These are phyloP conservation scores for Brachystomella parvula DNA, from an alignment of 1,140 invertebrate species.

Conservation along the genomic window DNA sequence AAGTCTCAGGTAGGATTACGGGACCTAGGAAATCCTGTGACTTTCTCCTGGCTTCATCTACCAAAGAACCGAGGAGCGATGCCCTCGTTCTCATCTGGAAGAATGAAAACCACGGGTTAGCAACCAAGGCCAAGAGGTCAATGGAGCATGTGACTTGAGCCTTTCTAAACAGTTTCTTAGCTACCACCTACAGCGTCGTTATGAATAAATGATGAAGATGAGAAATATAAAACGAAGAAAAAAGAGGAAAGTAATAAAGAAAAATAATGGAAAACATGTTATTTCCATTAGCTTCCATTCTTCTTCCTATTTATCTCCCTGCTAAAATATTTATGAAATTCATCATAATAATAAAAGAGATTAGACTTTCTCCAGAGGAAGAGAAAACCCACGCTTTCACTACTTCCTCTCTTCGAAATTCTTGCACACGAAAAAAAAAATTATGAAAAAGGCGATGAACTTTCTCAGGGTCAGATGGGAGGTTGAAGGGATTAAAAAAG, in stretches of 20 bases:
- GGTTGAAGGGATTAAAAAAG: neutral
- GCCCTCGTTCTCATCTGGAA: slow-evolving; percentile 76
- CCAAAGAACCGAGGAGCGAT: slow-evolving; percentile 76
- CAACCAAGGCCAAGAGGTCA: neutral
- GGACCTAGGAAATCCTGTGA: slow-evolving; percentile 75
- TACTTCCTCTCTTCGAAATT: neutral
- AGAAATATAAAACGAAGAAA: neutral
- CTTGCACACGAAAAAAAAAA: neutral
- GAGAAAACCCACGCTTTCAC: neutral
- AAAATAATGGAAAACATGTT: neutral
- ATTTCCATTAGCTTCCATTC: neutral
- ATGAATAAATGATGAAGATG: slow-evolving; percentile 1
- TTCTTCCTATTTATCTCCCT: neutral
- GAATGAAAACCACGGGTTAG: too few relatives aligned
- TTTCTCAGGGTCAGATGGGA: neutral
- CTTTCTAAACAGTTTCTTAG: too few relatives aligned
- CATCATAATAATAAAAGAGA: neutral
- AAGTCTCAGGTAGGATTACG: slow-evolving; percentile 51
- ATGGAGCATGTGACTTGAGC: too few relatives aligned
- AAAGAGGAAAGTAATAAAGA: neutral
- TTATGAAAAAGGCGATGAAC: neutral
- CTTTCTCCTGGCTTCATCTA: slow-evolving; percentile 76
- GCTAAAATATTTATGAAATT: slow-evolving; percentile 11
- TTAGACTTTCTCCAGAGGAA: neutral
- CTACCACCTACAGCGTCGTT: too few relatives aligned